A percentile compares a stretch with the other conserved stretches of the same genome.
phyloP scores from a whole-genome alignment of 2,888 invertebrate species.

The Endotricha flammealis region DNA sequence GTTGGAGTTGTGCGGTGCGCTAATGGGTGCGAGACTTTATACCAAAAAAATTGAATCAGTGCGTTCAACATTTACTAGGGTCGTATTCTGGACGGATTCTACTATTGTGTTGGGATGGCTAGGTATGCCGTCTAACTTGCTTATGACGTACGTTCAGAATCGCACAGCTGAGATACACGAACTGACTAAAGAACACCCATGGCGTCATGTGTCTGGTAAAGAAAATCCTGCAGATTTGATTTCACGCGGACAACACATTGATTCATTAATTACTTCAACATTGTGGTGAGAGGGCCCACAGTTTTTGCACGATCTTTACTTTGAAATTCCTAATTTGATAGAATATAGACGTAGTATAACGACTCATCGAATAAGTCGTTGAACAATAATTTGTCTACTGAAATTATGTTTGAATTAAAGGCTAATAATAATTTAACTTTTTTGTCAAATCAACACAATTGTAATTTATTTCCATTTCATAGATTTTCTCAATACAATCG shows the following conservation, averaged over 20 bases:
- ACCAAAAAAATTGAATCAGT: slow-evolving; percentile 15
- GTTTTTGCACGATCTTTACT: slow-evolving; percentile 13
- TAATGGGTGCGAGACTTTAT: slow-evolving; percentile 21
- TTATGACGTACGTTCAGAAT: slow-evolving; percentile 25
- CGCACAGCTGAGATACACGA: slow-evolving; percentile 20
- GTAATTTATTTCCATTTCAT: slow-evolving; percentile 9
- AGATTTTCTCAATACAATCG: slow-evolving; percentile 12
- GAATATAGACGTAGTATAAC: no score
- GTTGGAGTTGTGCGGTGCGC: slow-evolving; percentile 26
- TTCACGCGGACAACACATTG: slow-evolving; percentile 17
- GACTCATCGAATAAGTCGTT: no score
- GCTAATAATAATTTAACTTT: slow-evolving; percentile 5
- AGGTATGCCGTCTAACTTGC: slow-evolving; percentile 14
- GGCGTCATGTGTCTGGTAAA: slow-evolving; percentile 22
- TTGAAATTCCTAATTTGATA: slow-evolving; percentile 1
- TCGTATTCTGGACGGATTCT: slow-evolving; percentile 25
- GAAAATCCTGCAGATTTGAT: slow-evolving; percentile 23
- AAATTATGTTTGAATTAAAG: slow-evolving; percentile 8
- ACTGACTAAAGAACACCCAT: slow-evolving; percentile 15
- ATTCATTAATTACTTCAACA: slow-evolving; percentile 9
- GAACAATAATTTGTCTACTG: background rate
- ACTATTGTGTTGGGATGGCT: slow-evolving; percentile 25
- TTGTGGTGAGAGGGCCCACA: slow-evolving; percentile 24
- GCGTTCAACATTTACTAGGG: slow-evolving; percentile 12
- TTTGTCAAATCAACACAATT: slow-evolving; percentile 4